Conservation (phyloP, 2,888 invertebrate genomes). For the Abrostola tripartita region DNA sequence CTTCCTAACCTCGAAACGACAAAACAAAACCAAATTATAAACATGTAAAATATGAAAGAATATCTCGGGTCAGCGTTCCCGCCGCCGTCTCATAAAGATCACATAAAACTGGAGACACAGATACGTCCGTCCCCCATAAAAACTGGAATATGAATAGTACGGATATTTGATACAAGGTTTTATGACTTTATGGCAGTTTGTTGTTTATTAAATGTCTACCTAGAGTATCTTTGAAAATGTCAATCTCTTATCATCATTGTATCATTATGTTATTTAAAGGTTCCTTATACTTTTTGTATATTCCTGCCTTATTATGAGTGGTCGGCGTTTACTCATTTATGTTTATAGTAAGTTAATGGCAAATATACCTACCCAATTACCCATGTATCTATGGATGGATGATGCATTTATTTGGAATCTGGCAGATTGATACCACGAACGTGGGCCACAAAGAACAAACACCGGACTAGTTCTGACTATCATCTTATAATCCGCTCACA, state of each 20-base stretch:
- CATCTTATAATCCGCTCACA: no score
- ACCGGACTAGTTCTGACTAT: no score
- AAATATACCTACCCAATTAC: no score
- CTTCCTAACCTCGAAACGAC: constrained; percentile 39
- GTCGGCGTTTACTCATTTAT: constrained; percentile 14
- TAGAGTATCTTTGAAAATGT: constrained; percentile 38
- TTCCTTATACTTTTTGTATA: no score
- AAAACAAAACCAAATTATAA: constrained; percentile 68
- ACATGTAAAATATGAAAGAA: constrained; percentile 67
- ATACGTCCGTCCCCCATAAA: constrained; percentile 81
- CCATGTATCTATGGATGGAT: no score
- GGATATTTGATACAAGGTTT: constrained; percentile 80
- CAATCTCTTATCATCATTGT: constrained; percentile 34
- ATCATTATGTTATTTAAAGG: constrained; percentile 13
- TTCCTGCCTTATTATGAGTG: not conserved
- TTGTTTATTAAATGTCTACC: constrained; percentile 73
- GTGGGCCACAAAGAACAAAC: no score
- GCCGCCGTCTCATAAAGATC: constrained; percentile 73
- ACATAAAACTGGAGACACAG: constrained; percentile 80
- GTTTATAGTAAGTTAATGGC: not conserved
- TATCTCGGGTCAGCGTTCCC: constrained; percentile 69
- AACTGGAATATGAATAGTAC: constrained; percentile 80
- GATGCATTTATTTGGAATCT: no score
- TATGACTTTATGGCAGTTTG: constrained; percentile 73
- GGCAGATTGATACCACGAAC: no score